phyloP scores from a whole-genome alignment of 1,140 invertebrate genomes.

The Cotesia glomerata region DNA sequence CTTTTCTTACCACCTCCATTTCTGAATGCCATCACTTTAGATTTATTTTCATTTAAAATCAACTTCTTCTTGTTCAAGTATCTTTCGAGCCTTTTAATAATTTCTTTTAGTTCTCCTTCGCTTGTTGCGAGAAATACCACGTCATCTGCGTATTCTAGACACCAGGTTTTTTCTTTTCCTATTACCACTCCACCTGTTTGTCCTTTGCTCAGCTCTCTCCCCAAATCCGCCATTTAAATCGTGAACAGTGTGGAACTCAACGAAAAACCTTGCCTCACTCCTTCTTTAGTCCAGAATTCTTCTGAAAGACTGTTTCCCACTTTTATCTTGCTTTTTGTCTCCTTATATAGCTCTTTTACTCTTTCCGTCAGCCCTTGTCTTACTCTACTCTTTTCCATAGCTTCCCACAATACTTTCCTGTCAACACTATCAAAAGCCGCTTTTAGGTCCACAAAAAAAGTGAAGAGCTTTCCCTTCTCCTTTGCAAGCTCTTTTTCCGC shows the following conservation, averaged over 20 bases:
- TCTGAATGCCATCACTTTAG: conserved; percentile 24
- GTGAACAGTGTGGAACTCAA: conserved; percentile 26
- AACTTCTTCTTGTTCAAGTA: conserved; percentile 17
- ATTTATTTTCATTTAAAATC: conserved; percentile 20
- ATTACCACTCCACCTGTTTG: conserved; percentile 18
- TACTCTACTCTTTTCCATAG: conserved; percentile 24
- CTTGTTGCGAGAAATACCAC: conserved; percentile 14
- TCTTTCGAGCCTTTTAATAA: conserved; percentile 14
- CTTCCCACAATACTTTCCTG: conserved; percentile 23
- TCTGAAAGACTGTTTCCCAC: background rate
- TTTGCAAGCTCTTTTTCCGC: conserved; percentile 2
- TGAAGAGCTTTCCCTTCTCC: conserved; percentile 9
- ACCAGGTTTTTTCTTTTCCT: conserved; percentile 18
- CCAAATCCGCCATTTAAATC: conserved; percentile 23
- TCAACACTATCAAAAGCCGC: conserved; percentile 31
- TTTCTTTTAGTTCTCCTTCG: conserved; percentile 5
- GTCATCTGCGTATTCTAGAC: conserved; percentile 25
- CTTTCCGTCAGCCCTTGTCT: conserved; percentile 16
- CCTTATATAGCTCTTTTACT: conserved; percentile 26
- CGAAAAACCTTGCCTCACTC: conserved; percentile 23
- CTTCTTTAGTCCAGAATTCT: conserved; percentile 18
- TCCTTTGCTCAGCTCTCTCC: conserved; percentile 16
- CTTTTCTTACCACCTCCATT: conserved; percentile 15
- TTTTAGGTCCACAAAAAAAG: conserved; percentile 28
- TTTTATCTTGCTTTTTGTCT: conserved; percentile 21